Percentiles rank a stretch among this genome's conserved stretches.
Evolutionary conservation across 2,888 invertebrate genomes (phyloP).

Genomic region (Aporophyla nigra): DNA sequence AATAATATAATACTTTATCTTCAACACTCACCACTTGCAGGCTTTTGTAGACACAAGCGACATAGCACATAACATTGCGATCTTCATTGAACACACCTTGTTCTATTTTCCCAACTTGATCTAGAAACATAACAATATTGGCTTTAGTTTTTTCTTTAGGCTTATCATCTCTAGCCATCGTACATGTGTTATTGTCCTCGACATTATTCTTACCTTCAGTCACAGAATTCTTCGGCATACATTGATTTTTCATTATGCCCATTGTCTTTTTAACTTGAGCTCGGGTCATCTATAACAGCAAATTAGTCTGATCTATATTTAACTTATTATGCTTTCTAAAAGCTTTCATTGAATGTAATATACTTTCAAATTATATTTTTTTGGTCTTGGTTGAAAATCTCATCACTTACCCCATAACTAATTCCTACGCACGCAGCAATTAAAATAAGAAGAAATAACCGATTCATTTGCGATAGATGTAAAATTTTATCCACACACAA

Average conservation of each 20-base stretch:
- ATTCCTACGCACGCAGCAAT: conserved; percentile 30
- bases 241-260: conserved; percentile 91
- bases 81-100: conserved; percentile 82
- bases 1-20: not conserved
- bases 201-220: conserved; percentile 83
- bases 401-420: conserved; percentile 52
- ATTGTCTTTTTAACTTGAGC: conserved; percentile 92
- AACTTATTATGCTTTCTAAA: not conserved
- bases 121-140: conserved; percentile 69
- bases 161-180: no score
- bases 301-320: not conserved
- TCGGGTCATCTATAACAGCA: conserved; percentile 78
- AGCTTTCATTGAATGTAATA: not conserved
- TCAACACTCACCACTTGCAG: conserved; percentile 78
- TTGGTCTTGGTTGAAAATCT: not conserved
- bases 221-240: conserved; percentile 91
- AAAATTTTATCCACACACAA: conserved; percentile 30
- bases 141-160: not conserved
- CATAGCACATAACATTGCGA: conserved; percentile 82
- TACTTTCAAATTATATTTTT: not conserved
- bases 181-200: not conserved
- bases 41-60: conserved; percentile 81
- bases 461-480: conserved; percentile 45
- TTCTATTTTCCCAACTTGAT: conserved; percentile 81
- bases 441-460: conserved; percentile 36